A percentile compares a stretch with the other conserved stretches of the same genome.
These are phyloP conservation scores for Mugil cephalus DNA, from an alignment of 2,113 vertebrate species.

Conservation along the genomic window DNA sequence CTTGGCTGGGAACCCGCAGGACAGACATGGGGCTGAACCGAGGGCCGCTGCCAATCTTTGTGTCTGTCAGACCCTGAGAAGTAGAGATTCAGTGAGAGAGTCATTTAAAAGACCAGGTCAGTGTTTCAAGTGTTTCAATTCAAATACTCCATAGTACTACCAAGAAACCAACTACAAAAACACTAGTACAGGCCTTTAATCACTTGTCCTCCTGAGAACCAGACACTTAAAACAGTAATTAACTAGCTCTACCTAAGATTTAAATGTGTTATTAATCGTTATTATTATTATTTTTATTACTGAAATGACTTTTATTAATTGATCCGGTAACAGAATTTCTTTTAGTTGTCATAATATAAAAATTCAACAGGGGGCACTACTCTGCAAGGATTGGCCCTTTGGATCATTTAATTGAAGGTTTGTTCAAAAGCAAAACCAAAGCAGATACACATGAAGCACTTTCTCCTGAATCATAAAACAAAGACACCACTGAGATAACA, in stretches of 20 bases:
- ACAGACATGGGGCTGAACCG: slow-evolving; percentile 81
- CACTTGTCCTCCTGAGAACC: too few relatives aligned
- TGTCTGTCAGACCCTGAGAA: slow-evolving; percentile 88
- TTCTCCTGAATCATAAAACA: neutral
- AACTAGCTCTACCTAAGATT: too few relatives aligned
- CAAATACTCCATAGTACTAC: neutral
- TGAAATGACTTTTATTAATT: too few relatives aligned
- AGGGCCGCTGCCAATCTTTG: slow-evolving; percentile 83
- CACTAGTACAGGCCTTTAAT: too few relatives aligned
- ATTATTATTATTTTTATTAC: too few relatives aligned
- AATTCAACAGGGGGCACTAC: slow-evolving; percentile 27
- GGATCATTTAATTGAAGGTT: neutral
- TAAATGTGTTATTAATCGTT: too few relatives aligned
- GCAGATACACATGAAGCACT: neutral
- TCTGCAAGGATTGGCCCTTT: slow-evolving; percentile 1
- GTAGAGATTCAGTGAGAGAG: neutral
- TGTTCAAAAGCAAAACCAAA: neutral
- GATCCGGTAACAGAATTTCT: too few relatives aligned
- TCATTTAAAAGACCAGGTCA: neutral
- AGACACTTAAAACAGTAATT: too few relatives aligned
- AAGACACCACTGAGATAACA: neutral
- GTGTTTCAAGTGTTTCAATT: neutral
- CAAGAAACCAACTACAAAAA: too few relatives aligned
- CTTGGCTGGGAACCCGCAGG: slow-evolving; percentile 83
- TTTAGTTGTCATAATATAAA: neutral